Base-by-base conservation (phyloP, 2,888 invertebrate genomes). In the Tipula helvola region DNA sequence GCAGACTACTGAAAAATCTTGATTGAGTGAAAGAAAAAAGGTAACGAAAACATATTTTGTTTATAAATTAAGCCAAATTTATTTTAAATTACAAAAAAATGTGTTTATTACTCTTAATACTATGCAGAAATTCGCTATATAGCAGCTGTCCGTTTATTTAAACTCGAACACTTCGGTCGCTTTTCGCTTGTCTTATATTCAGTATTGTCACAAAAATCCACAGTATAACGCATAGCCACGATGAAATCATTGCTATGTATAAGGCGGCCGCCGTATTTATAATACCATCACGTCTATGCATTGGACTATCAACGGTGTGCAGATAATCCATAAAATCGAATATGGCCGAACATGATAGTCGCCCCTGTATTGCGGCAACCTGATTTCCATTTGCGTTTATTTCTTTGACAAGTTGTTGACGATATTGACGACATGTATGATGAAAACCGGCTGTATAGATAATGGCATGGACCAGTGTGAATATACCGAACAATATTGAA, bases 251-350 rank as follows among this genome's bases (percentile, higher is more conserved):
- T 0, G 95, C 94, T 39, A 96, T 89, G 87, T 95, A 94, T 86
- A 96, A 92, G 12, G 95, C 93, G 3, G 94, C 89, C 0, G 95
- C 95, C 0, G 96, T 96, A 89, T 96, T 95, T 71, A 96, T 96
- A 88, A 93, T 93, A 86, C 94, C 94, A 10, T 94, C 94, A 47
- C 94, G 93, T 36, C 94, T 92, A 88, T 93, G 93, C 88, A 94
- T 93, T 86, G 93, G 94, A 0, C 93, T 92, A 16, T 91, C 90
- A 88, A 95, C 95, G 86, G 95, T 94, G 87, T 96, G 95, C 87
- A 96, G 92, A 89, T 95, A 97, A 90, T 97, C 97, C 96, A 97
- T 96, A 90, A 95, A 96, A 91, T 97, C 97, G 88, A 94, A 95
- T 86, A 96, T 93, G 0, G 96, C 94, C 87, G 94, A 94, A 90